Evolutionary conservation across 2,797 vertebrate species (phyloP).

Genomic region (Trichosurus vulpecula): DNA sequence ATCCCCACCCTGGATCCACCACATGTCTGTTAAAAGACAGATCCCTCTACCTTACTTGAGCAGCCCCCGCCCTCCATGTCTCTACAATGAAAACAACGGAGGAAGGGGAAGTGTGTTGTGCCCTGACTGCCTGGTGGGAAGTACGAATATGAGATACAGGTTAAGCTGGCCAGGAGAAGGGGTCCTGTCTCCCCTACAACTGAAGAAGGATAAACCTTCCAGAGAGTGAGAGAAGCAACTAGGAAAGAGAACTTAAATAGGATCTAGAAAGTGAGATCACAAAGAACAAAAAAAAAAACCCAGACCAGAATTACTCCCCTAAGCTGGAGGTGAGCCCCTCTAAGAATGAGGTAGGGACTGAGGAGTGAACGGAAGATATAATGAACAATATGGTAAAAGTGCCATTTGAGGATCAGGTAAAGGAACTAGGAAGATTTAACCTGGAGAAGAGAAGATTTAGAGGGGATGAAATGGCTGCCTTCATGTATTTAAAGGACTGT

Average conservation of each 20-base stretch:
- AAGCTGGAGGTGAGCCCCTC: neutral
- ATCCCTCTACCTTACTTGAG: neutral
- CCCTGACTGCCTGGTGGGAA: neutral
- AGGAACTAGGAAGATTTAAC: neutral
- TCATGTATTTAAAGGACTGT: neutral
- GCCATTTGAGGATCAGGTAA: neutral
- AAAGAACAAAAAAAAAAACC: neutral
- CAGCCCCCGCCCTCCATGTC: neutral
- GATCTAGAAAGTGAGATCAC: neutral
- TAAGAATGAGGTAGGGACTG: neutral
- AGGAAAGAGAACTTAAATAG: neutral
- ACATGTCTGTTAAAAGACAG: neutral
- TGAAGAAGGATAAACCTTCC: neutral
- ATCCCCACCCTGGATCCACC: neutral
- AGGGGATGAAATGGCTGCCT: neutral
- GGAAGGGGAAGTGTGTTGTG: neutral
- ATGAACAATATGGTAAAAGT: neutral
- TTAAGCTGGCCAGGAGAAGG: neutral
- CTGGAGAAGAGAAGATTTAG: neutral
- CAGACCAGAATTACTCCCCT: neutral
- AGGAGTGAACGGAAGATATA: neutral
- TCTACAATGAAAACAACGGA: neutral
- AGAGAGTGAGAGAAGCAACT: neutral
- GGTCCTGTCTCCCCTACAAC: neutral
- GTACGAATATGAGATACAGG: neutral